Base-by-base conservation (phyloP, 2,797 vertebrate genomes). In the Ctenosaura bakeri region DNA sequence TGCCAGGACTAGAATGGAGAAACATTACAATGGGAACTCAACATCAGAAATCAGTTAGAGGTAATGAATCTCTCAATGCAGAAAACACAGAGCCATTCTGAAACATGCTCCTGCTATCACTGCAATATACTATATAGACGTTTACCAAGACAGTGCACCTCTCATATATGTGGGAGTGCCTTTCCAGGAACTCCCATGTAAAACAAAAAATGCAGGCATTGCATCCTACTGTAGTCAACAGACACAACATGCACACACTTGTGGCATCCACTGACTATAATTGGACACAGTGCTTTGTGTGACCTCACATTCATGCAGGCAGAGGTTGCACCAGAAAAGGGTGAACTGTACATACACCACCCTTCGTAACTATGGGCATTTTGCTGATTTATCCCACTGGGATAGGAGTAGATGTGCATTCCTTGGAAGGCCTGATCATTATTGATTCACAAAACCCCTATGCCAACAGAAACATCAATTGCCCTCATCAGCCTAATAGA, bases 391-490 rank as follows among this genome's bases (percentile, higher is more conserved):
- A 59, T 54, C 50, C 74, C 22, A 73, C 22, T 71, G 50, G n/a
- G 62, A 24, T 26, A 76, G 18, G 2, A 38, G 69, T 64, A 77
- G 52, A 46, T 56, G 64, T 32, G 50, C 69, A 89, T 12, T 38
- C 32, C 32, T 76, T 77, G 50, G 4, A 50, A 62, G 59, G 76
- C 18, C 66, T 83, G 69, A 80, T 24, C 9, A n/a, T 82, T 73
- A 88, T 24, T 22, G 42, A 80, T 56, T 88, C 87, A 74, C 35
- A 81, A 73, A 73, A 88, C 13, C 2, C 54, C 24, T 83, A 12
- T 32, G 16, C 29, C 56, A 73, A 16, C 4, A 7, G 29, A 46
- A 50, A 35, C 18, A 74, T 29, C 13, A 18, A 38, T 7, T 54
- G 71, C 56, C 50, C 32, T 35, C 32, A 50, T 20, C 64, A 46